Conservation (phyloP, 2,113 vertebrate genomes). For the Chauna torquata region DNA sequence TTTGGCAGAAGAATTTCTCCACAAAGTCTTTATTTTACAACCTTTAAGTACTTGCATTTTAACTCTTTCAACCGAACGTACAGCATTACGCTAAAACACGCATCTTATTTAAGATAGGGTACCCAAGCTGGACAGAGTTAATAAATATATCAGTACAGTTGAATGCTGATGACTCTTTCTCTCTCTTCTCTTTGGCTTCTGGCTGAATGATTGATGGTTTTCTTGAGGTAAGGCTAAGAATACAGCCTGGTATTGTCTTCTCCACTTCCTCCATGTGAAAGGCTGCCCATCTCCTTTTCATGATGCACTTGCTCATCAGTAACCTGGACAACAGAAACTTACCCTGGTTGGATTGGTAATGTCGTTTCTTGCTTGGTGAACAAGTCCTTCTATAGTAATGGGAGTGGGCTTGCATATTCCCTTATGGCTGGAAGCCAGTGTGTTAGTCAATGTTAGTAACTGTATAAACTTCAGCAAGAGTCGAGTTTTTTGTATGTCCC, state of each 20-base stretch:
- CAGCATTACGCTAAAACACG: not conserved
- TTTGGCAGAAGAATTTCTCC: constrained; percentile 42
- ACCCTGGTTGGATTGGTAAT: not conserved
- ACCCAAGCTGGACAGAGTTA: not conserved
- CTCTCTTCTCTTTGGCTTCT: not conserved
- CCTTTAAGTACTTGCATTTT: constrained; percentile 40
- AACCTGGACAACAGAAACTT: not conserved
- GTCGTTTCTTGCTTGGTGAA: not conserved
- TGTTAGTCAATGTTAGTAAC: not conserved
- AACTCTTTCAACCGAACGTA: constrained; percentile 12
- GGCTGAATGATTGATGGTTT: not conserved
- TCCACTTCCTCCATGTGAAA: not conserved
- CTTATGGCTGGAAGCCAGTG: not conserved
- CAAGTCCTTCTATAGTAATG: not conserved
- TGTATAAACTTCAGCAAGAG: not conserved
- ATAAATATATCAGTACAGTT: not conserved
- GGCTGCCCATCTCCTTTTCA: not conserved
- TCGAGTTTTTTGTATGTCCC: not conserved
- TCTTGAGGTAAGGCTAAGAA: not conserved
- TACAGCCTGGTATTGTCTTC: accelerated
- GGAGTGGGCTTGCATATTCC: not conserved
- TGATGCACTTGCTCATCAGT: not conserved
- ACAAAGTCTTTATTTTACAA: constrained; percentile 28
- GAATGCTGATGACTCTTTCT: not conserved
- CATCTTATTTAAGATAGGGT: not conserved